Evolutionary conservation across 2,888 invertebrate genomes (phyloP).

Genomic region (Diarsia dahlii): DNA sequence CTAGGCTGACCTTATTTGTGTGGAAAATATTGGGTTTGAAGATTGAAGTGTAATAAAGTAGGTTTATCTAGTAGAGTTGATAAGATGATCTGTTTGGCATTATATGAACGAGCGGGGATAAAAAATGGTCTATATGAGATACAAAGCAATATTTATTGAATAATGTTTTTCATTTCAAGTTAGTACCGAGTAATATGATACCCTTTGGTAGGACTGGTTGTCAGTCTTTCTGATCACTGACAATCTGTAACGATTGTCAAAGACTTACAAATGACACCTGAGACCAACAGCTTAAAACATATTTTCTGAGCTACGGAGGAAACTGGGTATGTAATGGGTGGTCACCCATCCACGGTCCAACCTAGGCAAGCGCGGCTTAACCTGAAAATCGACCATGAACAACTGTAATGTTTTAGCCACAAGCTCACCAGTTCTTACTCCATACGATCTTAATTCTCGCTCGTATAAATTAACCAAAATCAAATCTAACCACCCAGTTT

Average conservation of each 20-base stretch:
- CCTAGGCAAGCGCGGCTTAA: too few relatives aligned
- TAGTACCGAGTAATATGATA: too few relatives aligned
- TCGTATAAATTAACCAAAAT: not conserved
- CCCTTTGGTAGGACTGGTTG: too few relatives aligned
- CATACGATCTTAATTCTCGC: not conserved
- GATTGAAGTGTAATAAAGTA: constrained; percentile 2
- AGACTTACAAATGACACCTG: too few relatives aligned
- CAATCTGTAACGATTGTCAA: too few relatives aligned
- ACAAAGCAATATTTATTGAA: not conserved
- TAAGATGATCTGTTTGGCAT: not conserved
- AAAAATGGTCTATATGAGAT: not conserved
- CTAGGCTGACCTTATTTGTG: constrained; percentile 21
- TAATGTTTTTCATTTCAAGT: not conserved
- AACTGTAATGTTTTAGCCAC: too few relatives aligned
- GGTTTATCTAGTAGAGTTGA: not conserved
- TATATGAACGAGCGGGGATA: not conserved
- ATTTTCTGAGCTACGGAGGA: too few relatives aligned
- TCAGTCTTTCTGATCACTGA: too few relatives aligned
- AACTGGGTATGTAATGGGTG: too few relatives aligned
- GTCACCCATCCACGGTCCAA: too few relatives aligned
- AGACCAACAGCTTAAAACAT: too few relatives aligned
- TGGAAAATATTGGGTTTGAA: not conserved
- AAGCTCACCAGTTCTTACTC: not conserved
- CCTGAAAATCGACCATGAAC: too few relatives aligned
- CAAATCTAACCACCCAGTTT: not conserved